Percentiles rank a stretch among this genome's conserved stretches.
phyloP scores from a whole-genome alignment of 2,797 vertebrate species.

The Pantherophis alleghaniensis region DNA sequence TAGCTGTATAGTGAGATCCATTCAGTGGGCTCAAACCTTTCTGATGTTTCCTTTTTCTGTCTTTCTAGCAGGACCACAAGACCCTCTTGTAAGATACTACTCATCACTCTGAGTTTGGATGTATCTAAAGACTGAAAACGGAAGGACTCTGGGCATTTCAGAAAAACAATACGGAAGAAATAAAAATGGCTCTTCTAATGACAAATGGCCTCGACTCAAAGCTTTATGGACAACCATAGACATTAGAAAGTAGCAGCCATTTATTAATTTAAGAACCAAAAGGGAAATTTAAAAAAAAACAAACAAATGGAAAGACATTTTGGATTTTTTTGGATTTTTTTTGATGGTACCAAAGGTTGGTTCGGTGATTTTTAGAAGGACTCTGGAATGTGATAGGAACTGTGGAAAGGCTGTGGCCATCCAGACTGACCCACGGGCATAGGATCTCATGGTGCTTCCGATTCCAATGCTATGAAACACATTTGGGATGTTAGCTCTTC shows the following conservation, averaged over 20 bases:
- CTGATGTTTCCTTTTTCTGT: constrained; percentile 5
- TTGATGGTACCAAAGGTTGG: constrained; percentile 77
- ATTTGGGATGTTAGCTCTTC: constrained; percentile 48
- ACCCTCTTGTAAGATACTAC: constrained; percentile 66
- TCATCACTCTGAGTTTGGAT: constrained; percentile 62
- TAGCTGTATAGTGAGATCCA: neutral
- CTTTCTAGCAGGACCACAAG: constrained; percentile 2
- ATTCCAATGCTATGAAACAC: neutral
- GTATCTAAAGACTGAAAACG: constrained; percentile 66
- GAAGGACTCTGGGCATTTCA: constrained; percentile 68
- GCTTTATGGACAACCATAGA: constrained; percentile 74
- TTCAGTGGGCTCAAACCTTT: neutral
- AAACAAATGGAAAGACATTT: constrained; percentile 49
- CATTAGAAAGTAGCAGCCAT: constrained; percentile 74
- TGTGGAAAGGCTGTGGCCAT: constrained; percentile 45
- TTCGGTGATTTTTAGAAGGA: constrained; percentile 73
- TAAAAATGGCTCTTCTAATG: constrained; percentile 58
- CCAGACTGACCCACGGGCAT: constrained; percentile 42
- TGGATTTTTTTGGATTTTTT: constrained; percentile 55
- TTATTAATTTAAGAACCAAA: constrained; percentile 58
- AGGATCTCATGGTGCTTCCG: constrained; percentile 35
- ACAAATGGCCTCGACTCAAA: constrained; percentile 73
- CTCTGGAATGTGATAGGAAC: constrained; percentile 54
- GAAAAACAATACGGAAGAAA: constrained; percentile 13
- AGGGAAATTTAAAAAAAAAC: constrained; percentile 22